A percentile compares a stretch with the other conserved stretches of the same genome.
These are phyloP conservation scores for Dimorphilus gyrociliatus DNA, from an alignment of 2,888 invertebrate genomes.

Conservation along the genomic window DNA sequence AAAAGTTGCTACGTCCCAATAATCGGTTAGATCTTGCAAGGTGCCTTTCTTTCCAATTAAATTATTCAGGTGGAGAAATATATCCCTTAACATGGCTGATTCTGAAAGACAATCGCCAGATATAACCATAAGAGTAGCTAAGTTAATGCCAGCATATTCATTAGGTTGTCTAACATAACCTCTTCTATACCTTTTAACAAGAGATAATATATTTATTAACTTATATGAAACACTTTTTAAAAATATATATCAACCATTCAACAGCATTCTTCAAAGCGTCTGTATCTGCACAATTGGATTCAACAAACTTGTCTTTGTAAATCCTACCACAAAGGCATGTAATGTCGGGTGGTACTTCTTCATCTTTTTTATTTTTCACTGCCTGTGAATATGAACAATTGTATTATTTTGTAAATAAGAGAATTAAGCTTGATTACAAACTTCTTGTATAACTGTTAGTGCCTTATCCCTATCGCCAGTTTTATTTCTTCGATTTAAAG, in stretches of 20 bases:
- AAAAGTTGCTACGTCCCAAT: slow-evolving; percentile 98
- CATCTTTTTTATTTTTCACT: slow-evolving; percentile 61
- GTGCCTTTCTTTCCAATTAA: slow-evolving; percentile 94
- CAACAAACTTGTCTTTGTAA: slow-evolving; percentile 75
- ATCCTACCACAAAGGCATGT: slow-evolving; percentile 91
- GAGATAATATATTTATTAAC: background rate
- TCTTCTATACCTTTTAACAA: slow-evolving; percentile 52
- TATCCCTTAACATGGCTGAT: slow-evolving; percentile 39
- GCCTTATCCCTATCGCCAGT: slow-evolving; percentile 88
- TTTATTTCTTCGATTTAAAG: slow-evolving; percentile 79
- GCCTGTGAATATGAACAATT: slow-evolving; percentile 41
- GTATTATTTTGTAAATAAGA: no score
- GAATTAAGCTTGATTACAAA: no score
- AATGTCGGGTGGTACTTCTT: slow-evolving; percentile 91
- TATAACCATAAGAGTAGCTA: slow-evolving; percentile 88
- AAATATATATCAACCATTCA: slow-evolving; percentile 51
- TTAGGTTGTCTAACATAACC: slow-evolving; percentile 93
- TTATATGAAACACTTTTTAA: background rate
- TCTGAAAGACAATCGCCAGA: slow-evolving; percentile 79
- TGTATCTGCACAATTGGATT: slow-evolving; percentile 74
- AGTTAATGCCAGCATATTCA: slow-evolving; percentile 95
- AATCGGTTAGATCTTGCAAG: slow-evolving; percentile 73
- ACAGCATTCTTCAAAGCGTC: slow-evolving; percentile 79
- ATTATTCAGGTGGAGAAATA: slow-evolving; percentile 83
- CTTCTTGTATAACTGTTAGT: slow-evolving; percentile 66